Conservation (phyloP, 1,140 invertebrate genomes). For the Drosophila murphyi region DNA sequence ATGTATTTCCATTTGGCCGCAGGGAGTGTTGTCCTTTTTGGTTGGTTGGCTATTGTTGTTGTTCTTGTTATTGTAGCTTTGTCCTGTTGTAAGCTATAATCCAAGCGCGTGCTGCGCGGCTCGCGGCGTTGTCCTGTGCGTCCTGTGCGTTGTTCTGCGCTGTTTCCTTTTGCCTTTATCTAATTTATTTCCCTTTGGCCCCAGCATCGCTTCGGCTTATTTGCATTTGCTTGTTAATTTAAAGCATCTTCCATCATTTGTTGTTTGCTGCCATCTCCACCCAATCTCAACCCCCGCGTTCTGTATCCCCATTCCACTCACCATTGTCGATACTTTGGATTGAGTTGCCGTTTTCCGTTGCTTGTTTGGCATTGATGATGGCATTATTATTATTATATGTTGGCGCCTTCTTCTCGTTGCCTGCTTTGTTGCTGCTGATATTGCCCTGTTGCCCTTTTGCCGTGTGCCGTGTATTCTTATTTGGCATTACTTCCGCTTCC, state of each 20-base stretch:
- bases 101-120: conserved; percentile 47
- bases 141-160: conserved; percentile 55
- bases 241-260: conserved; percentile 81
- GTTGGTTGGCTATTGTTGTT: conserved; percentile 23
- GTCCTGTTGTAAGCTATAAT: conserved; percentile 47
- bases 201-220: conserved; percentile 60
- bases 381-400: conserved; percentile 81
- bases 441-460: conserved; percentile 27
- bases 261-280: conserved; percentile 32
- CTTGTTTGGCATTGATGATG: conserved; percentile 68
- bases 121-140: conserved; percentile 32
- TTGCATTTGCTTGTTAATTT: conserved; percentile 81
- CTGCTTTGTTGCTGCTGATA: conserved; percentile 29
- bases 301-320: not conserved
- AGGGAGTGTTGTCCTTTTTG: conserved; percentile 45
- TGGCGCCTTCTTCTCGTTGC: conserved; percentile 60
- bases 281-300: not conserved
- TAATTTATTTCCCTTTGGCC: conserved; percentile 72
- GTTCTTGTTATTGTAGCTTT: conserved; percentile 5
- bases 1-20: conserved; percentile 44
- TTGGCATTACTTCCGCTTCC: conserved; percentile 80
- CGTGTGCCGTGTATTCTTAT: conserved; percentile 38
- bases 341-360: conserved; percentile 47
- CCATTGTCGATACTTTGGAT: conserved; percentile 60
- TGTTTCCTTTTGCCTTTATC: conserved; percentile 71